A percentile compares a stretch with the other conserved stretches of the same genome.
These are phyloP conservation scores for Cinclus cinclus DNA, from an alignment of 2,113 vertebrate species.

Conservation along the genomic window DNA sequence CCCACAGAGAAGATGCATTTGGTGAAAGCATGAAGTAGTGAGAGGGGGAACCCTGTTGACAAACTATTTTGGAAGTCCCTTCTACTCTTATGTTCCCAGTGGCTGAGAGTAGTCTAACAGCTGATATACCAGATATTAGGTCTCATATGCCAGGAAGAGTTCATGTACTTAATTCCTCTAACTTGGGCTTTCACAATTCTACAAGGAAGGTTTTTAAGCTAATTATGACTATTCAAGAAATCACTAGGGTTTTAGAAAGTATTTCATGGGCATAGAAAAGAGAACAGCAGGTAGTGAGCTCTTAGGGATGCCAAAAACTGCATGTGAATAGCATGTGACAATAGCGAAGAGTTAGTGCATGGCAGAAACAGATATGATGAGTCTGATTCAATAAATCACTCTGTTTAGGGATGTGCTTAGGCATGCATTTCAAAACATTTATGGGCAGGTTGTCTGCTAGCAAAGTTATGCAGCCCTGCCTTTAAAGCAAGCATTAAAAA, in stretches of 20 bases:
- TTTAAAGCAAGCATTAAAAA: background rate
- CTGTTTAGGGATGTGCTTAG: background rate
- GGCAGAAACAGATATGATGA: background rate
- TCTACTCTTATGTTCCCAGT: background rate
- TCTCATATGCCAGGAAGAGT: background rate
- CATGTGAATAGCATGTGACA: background rate
- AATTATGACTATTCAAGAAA: background rate
- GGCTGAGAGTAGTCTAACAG: background rate
- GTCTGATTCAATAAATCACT: background rate
- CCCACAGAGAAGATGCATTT: background rate
- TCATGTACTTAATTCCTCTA: background rate
- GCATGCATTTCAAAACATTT: background rate
- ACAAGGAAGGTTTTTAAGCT: background rate
- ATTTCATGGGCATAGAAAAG: background rate
- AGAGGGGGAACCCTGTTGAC: background rate
- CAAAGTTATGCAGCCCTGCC: background rate
- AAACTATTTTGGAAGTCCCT: background rate
- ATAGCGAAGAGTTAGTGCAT: background rate
- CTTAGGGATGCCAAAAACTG: background rate
- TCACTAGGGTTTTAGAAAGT: background rate
- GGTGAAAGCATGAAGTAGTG: background rate
- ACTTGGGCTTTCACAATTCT: background rate
- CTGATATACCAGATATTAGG: background rate
- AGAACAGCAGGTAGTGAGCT: background rate
- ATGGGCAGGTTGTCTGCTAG: background rate